A percentile compares a stretch with the other conserved stretches of the same genome.
phyloP scores from a whole-genome alignment of 2,797 vertebrate genomes.

The Micropoecilia bifurca region DNA sequence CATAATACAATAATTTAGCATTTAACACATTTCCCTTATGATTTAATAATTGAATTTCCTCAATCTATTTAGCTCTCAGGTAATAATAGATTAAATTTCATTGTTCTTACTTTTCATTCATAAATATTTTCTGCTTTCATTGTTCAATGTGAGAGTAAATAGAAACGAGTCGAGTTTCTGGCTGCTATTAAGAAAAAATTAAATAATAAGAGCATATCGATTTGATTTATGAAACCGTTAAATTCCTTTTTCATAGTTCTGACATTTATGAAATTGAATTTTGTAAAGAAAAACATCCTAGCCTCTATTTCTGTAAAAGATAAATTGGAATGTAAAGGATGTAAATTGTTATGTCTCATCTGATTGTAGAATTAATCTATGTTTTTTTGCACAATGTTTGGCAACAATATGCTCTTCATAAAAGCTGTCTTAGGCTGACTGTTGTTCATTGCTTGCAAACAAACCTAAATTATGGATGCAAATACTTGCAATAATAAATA shows the following conservation, averaged over 20 bases:
- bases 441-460: background rate
- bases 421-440: background rate
- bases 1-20: background rate
- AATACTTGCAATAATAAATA: no score
- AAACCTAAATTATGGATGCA: background rate
- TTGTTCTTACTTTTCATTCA: background rate
- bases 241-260: background rate
- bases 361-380: background rate
- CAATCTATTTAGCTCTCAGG: background rate
- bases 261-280: background rate
- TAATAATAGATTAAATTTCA: background rate
- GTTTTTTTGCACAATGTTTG: background rate
- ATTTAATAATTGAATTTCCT: background rate
- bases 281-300: background rate
- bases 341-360: background rate
- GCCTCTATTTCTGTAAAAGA: constrained; percentile 27
- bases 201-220: background rate
- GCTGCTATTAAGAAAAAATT: background rate
- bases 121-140: constrained; percentile 2
- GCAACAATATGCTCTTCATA: background rate
- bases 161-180: background rate
- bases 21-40: background rate
- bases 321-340: background rate
- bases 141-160: background rate
- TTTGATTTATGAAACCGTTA: background rate